Evolutionary conservation across 2,888 invertebrate species (phyloP).

Genomic region (Trissonchulus latispiculum): DNA sequence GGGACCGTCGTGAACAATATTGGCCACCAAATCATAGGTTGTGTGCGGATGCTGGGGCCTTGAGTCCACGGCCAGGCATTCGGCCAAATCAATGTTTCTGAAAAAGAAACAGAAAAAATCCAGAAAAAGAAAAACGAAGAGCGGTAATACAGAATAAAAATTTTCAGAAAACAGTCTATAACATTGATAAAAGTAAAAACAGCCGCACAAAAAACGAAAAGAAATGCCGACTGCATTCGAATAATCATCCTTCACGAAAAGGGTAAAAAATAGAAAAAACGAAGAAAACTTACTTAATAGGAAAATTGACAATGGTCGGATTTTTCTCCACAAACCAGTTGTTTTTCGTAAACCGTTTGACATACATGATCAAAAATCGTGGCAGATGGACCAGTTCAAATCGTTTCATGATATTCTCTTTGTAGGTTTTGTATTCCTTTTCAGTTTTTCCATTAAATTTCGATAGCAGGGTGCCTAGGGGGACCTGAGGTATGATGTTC

Average conservation of each 20-base stretch:
- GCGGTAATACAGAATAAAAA: too few relatives aligned
- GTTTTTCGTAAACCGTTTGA: constrained; percentile 96
- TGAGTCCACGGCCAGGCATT: constrained; percentile 73
- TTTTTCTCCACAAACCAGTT: constrained; percentile 98
- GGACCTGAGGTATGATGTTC: constrained; percentile 95
- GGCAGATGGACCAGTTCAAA: constrained; percentile 86
- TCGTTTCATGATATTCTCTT: constrained; percentile 85
- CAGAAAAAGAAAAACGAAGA: constrained; percentile 99
- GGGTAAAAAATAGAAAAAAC: too few relatives aligned
- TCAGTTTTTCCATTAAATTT: constrained; percentile 93
- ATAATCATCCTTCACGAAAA: too few relatives aligned
- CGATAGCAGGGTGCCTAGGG: constrained; percentile 77
- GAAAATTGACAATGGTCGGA: constrained; percentile 98
- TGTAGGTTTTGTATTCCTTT: constrained; percentile 98
- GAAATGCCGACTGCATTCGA: too few relatives aligned
- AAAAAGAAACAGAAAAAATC: constrained; percentile 52
- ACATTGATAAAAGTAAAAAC: too few relatives aligned
- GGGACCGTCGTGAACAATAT: constrained; percentile 96
- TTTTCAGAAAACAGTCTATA: too few relatives aligned
- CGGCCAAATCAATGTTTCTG: constrained; percentile 93
- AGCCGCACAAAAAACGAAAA: too few relatives aligned
- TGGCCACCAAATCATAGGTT: constrained; percentile 91
- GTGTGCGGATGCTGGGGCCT: constrained; percentile 59
- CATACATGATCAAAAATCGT: constrained; percentile 85
- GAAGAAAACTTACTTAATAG: constrained; percentile 70